These are phyloP conservation scores for Cirrhinus mrigala DNA, from an alignment of 2,797 vertebrate species.

Conservation along the genomic window DNA sequence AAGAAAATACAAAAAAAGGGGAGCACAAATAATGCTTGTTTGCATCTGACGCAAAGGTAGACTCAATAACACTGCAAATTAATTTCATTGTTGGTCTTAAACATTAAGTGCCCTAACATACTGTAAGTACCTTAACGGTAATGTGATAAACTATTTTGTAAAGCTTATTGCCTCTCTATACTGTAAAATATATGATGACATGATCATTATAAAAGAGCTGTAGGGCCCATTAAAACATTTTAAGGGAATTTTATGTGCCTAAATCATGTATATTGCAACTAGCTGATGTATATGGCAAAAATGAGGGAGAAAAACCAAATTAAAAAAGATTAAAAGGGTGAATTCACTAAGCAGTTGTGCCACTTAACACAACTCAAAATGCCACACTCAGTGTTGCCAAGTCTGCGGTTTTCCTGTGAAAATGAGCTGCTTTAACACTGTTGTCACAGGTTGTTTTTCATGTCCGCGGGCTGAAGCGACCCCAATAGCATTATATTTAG, in stretches of 20 bases:
- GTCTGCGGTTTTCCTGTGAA: too few relatives aligned
- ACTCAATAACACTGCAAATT: conserved; percentile 15
- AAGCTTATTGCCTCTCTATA: conserved; percentile 33
- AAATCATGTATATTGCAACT: conserved; percentile 13
- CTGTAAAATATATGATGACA: conserved; percentile 2
- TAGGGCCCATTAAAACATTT: neutral
- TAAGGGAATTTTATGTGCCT: too few relatives aligned
- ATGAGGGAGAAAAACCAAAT: neutral
- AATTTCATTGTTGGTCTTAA: neutral
- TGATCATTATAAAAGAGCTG: neutral
- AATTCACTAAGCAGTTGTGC: neutral
- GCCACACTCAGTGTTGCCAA: neutral
- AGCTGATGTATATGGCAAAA: conserved; percentile 13
- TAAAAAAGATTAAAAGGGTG: neutral
- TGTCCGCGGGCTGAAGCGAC: too few relatives aligned
- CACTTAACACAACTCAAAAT: neutral
- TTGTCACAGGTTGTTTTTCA: too few relatives aligned
- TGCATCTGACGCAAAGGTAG: neutral
- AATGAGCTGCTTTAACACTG: too few relatives aligned
- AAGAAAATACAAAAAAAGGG: conserved; percentile 2
- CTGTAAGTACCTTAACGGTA: neutral
- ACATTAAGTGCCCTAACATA: conserved; percentile 7
- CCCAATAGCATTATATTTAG: too few relatives aligned
- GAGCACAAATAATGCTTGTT: conserved; percentile 27
- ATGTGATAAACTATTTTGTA: neutral